These are phyloP conservation scores for Drosophila affinis DNA, from an alignment of 2,888 invertebrate genomes.

Conservation along the genomic window DNA sequence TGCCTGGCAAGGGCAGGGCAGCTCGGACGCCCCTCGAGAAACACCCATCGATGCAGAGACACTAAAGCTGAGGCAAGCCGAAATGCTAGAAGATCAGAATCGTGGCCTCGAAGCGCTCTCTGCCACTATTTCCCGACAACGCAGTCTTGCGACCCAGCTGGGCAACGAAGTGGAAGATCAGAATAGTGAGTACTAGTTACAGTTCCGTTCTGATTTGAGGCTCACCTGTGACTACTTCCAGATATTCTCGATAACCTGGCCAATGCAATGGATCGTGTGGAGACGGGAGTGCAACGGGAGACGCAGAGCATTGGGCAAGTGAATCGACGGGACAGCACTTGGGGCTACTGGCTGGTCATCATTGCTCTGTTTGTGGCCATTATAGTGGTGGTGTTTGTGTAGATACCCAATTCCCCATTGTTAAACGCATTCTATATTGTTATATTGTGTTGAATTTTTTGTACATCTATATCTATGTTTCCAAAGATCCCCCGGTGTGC, in stretches of 20 bases:
- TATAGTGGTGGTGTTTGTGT: slow-evolving; percentile 85
- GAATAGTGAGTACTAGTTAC: slow-evolving; percentile 86
- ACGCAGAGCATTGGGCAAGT: slow-evolving; percentile 88
- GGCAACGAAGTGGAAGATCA: slow-evolving; percentile 90
- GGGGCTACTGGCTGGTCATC: slow-evolving; percentile 90
- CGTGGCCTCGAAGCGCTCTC: slow-evolving; percentile 89
- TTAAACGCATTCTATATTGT: slow-evolving; percentile 9
- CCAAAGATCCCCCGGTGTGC: background rate
- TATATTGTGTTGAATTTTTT: slow-evolving; percentile 3
- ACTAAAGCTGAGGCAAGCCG: slow-evolving; percentile 86
- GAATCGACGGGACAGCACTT: slow-evolving; percentile 88
- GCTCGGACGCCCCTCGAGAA: slow-evolving; percentile 76
- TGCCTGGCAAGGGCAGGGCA: slow-evolving; percentile 48
- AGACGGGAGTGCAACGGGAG: slow-evolving; percentile 87
- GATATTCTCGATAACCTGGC: slow-evolving; percentile 91
- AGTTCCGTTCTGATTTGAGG: background rate
- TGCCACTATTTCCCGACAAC: slow-evolving; percentile 90
- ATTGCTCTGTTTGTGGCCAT: slow-evolving; percentile 88
- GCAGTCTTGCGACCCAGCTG: slow-evolving; percentile 89
- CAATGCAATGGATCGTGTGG: slow-evolving; percentile 89
- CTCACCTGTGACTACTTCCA: background rate
- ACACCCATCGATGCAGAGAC: slow-evolving; percentile 83
- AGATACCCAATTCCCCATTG: slow-evolving; percentile 27
- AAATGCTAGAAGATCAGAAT: slow-evolving; percentile 89
- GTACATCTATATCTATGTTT: background rate